Conservation (phyloP, 2,888 invertebrate genomes). For the Nymphalis urticae region DNA sequence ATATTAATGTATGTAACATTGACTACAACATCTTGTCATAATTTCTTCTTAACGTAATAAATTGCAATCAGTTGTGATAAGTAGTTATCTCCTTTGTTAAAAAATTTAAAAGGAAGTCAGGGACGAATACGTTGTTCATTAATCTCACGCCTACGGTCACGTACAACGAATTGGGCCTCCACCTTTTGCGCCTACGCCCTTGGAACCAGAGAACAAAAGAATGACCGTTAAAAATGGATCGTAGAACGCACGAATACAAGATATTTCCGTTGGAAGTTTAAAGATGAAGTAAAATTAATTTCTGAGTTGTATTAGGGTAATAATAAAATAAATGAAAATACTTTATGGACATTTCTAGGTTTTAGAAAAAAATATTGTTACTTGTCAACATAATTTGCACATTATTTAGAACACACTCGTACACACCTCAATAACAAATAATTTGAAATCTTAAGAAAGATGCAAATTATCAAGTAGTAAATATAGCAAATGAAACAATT, state of each 20-base stretch:
- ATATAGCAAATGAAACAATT: not conserved
- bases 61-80: constrained; percentile 27
- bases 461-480: too few relatives aligned
- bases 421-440: too few relatives aligned
- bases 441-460: too few relatives aligned
- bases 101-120: constrained; percentile 31
- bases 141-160: constrained; percentile 38
- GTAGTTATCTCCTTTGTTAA: constrained; percentile 27
- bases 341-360: too few relatives aligned
- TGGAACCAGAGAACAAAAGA: constrained; percentile 36
- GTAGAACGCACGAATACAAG: constrained; percentile 17
- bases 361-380: too few relatives aligned
- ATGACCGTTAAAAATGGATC: constrained; percentile 34
- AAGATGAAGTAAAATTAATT: not conserved
- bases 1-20: too few relatives aligned
- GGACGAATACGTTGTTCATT: constrained; percentile 35
- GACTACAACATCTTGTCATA: not conserved
- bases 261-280: constrained; percentile 18
- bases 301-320: not conserved
- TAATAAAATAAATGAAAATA: too few relatives aligned
- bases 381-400: too few relatives aligned
- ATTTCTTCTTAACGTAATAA: constrained; percentile 19
- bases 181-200: constrained; percentile 32
- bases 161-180: constrained; percentile 32
- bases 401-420: too few relatives aligned